Conservation (phyloP, 1,140 invertebrate genomes). For the Drosophila seguyi region DNA sequence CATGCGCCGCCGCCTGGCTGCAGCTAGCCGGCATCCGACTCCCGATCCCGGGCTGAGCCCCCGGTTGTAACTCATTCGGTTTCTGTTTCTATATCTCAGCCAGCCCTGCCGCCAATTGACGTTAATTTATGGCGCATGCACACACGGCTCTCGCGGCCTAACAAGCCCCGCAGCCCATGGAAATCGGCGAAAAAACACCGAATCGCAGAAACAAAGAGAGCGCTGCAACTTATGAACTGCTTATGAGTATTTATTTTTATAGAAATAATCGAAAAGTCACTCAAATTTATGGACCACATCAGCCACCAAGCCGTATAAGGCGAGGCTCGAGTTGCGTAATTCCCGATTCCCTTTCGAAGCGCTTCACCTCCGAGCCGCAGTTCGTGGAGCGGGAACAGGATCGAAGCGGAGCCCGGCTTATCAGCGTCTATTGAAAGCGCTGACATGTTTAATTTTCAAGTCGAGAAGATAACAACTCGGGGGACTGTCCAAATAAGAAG, state of each 20-base stretch:
- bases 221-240: slow-evolving; percentile 75
- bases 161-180: slow-evolving; percentile 46
- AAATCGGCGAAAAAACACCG: slow-evolving; percentile 30
- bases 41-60: slow-evolving; percentile 15
- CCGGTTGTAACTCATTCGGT: slow-evolving; percentile 29
- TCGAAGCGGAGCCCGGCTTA: slow-evolving; percentile 32
- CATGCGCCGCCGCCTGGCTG: slow-evolving; percentile 60
- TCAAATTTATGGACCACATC: slow-evolving; percentile 74
- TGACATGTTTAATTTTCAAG: slow-evolving; percentile 79
- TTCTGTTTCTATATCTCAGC: slow-evolving; percentile 26
- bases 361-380: not conserved
- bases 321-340: slow-evolving; percentile 50
- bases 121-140: slow-evolving; percentile 80
- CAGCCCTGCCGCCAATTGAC: slow-evolving; percentile 70
- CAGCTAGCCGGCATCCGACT: slow-evolving; percentile 33
- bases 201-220: slow-evolving; percentile 54
- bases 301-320: slow-evolving; percentile 39
- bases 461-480: slow-evolving; percentile 51
- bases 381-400: not conserved
- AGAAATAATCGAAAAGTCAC: slow-evolving; percentile 77
- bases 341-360: slow-evolving; percentile 1
- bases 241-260: slow-evolving; percentile 82
- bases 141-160: slow-evolving; percentile 52
- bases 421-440: slow-evolving; percentile 66
- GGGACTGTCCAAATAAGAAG: slow-evolving; percentile 43